Evolutionary conservation across 2,797 vertebrate species (phyloP), one percentile per base, ranked within the genome.

Genomic region (Setipinna tenuifilis): DNA sequence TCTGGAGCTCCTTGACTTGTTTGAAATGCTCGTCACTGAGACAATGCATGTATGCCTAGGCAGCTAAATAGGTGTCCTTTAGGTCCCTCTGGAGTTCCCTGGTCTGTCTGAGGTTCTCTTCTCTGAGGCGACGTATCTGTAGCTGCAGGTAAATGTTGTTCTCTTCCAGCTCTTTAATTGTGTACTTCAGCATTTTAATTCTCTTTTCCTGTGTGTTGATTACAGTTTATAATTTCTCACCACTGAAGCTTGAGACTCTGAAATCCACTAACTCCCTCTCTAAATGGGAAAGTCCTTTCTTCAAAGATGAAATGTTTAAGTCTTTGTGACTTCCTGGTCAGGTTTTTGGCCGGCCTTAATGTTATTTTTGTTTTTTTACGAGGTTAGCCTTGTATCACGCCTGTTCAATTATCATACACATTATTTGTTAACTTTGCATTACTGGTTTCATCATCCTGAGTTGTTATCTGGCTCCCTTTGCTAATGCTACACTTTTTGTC

Each of bases 21-120:
- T 28, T 31, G 65, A 71, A 71, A 25, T 71, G 65, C 65, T 71
- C 28, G 65, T 71, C 65, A 71, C 65, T 71, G 65, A 71, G 12
- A 16, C 25, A 35, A 16, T n/a, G 12, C 65, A 71, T 71, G 25
- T 2, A 25, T 31, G 25, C 35, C 14, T 71, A 16, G 11, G 28
- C 14, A 28, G 65, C 11, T 35, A 31, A 25, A 71, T 11, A 71
- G 25, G 6, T 35, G 1, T 71, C 65, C 2, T 6, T 14, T 4
- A 71, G 17, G 28, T 71, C 16, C 28, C 14, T 71, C 25, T 71
- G 65, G 65, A 71, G 65, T 35, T 71, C 28, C 28, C 2, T 16
- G 2, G 12, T 14, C 25, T 71, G 25, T 17, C 14, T 31, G 25
- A 71, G 65, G 28, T 71, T 2, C 65, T 71, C 65, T 3, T 16